phyloP scores from a whole-genome alignment of 2,113 vertebrate species.

The Burhinus oedicnemus region DNA sequence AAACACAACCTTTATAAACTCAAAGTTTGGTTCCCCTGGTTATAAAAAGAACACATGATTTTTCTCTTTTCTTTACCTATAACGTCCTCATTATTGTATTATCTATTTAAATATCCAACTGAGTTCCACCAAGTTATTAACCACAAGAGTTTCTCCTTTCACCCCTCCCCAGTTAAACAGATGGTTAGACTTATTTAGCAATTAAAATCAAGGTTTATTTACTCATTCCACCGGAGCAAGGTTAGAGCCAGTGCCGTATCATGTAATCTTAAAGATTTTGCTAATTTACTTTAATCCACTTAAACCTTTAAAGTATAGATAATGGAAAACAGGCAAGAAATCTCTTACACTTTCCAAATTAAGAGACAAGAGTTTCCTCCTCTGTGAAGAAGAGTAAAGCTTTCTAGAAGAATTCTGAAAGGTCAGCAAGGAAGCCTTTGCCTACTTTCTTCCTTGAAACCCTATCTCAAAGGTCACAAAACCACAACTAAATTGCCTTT shows the following conservation, averaged over 20 bases:
- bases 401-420: conserved; percentile 38
- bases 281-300: conserved; percentile 76
- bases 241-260: conserved; percentile 3
- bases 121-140: not conserved
- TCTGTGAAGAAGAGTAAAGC: not conserved
- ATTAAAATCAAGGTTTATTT: conserved; percentile 54
- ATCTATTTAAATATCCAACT: not conserved
- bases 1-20: not conserved
- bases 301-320: conserved; percentile 68
- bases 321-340: conserved; percentile 47
- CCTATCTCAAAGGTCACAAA: conserved; percentile 45
- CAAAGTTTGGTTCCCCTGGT: not conserved
- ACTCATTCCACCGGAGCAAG: not conserved
- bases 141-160: conserved; percentile 1
- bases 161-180: not conserved
- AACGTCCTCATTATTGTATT: not conserved
- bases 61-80: not conserved
- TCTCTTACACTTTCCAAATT: conserved; percentile 48
- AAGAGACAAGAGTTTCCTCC: conserved; percentile 19
- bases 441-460: conserved; percentile 52
- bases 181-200: conserved; percentile 29
- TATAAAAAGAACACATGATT: not conserved
- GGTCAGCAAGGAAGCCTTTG: conserved; percentile 50
- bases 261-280: conserved; percentile 58
- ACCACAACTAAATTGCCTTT: conserved; percentile 64